Evolutionary conservation across 2,797 vertebrate genomes (phyloP).

Genomic region (Tragelaphus oryx): DNA sequence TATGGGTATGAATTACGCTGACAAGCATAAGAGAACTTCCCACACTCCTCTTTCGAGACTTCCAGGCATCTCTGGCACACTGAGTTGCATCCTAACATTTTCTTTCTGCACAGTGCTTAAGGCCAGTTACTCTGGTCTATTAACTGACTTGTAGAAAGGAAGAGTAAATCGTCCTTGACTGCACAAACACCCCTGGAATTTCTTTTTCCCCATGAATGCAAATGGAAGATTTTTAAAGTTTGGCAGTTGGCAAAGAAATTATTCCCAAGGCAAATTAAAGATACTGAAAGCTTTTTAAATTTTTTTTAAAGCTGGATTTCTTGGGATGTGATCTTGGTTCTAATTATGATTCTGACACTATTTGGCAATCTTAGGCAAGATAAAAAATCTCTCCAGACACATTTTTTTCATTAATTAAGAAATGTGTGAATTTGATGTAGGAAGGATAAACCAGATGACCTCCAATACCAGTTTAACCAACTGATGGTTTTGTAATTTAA

Average conservation of each 20-base stretch:
- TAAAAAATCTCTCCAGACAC: constrained; percentile 47
- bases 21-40: background rate
- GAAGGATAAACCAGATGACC: constrained; percentile 43
- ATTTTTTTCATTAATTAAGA: constrained; percentile 54
- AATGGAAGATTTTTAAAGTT: constrained; percentile 66
- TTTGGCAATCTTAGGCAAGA: constrained; percentile 32
- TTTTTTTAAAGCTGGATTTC: constrained; percentile 38
- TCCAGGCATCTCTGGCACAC: constrained; percentile 12
- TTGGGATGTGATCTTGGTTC: background rate
- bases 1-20: background rate
- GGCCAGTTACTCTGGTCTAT: constrained; percentile 64
- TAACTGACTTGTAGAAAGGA: constrained; percentile 58
- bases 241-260: constrained; percentile 63
- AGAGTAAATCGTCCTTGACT: constrained; percentile 69
- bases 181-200: constrained; percentile 55
- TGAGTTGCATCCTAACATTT: constrained; percentile 34
- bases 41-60: background rate
- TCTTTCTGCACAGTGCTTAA: constrained; percentile 49
- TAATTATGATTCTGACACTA: constrained; percentile 59
- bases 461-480: constrained; percentile 45
- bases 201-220: constrained; percentile 58
- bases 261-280: constrained; percentile 70
- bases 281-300: background rate
- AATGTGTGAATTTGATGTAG: constrained; percentile 54
- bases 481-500: constrained; percentile 10